phyloP scores from a whole-genome alignment of 2,113 vertebrate species.

The Dicentrarchus labrax region DNA sequence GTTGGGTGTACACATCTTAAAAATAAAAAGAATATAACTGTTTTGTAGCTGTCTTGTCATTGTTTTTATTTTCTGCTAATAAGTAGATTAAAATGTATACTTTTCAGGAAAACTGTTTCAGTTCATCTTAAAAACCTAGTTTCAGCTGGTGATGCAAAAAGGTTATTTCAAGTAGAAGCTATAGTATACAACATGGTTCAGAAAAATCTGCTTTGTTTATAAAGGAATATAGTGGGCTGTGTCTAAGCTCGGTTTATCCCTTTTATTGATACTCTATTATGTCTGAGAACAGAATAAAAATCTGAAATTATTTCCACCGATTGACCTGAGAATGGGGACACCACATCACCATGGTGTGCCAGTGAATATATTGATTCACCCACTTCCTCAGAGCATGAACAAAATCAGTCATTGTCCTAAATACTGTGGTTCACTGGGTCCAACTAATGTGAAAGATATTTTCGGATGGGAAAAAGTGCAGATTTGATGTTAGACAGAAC shows the following conservation, averaged over 20 bases:
- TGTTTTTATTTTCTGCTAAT: background rate
- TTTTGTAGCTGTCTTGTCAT: background rate
- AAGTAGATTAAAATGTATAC: background rate
- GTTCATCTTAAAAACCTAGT: background rate
- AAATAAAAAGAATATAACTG: background rate
- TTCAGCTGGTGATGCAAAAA: background rate
- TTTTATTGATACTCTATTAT: constrained; percentile 21
- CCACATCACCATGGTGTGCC: background rate
- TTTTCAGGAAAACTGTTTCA: background rate
- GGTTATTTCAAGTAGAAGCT: background rate
- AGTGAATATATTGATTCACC: constrained; percentile 46
- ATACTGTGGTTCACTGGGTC: constrained; percentile 32
- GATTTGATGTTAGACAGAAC: constrained; percentile 35
- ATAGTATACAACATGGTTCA: background rate
- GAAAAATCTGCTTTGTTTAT: constrained; percentile 4
- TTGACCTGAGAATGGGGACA: constrained; percentile 45
- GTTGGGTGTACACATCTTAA: background rate
- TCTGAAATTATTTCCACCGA: constrained; percentile 32
- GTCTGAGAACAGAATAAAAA: constrained; percentile 22
- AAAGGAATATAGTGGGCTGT: background rate
- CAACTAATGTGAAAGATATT: constrained; percentile 30
- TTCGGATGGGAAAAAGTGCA: constrained; percentile 16
- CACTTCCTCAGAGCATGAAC: constrained; percentile 21
- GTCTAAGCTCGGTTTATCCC: constrained; percentile 9
- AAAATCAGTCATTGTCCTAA: constrained; percentile 46